Evolutionary conservation across 2,797 vertebrate genomes (phyloP), one percentile per base, ranked within the genome.

Genomic region (Microhierax caerulescens): DNA sequence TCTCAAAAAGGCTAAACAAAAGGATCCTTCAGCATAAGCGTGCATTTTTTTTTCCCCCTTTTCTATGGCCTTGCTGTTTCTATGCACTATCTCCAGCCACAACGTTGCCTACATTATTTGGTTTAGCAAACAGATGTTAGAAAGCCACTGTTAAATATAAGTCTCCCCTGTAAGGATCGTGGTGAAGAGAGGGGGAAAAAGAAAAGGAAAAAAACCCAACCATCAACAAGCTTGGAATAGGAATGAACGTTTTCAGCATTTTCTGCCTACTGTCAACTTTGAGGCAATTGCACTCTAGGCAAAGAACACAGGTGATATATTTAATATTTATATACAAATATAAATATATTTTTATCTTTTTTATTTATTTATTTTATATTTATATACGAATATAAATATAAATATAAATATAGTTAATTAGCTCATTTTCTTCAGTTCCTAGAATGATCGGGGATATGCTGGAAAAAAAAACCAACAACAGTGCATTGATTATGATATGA

Each of bases 1-100:
- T 98, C 98, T 98, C 97, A 97, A 98, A 98, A 95, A 93, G 65
- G 45, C 93, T 85, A 91, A 98, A 98, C 96, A 96, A 98, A 97
- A 96, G 95, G 77, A 95, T 94, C 78, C 78, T 97, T 97, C 93
- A 98, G 70, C 77, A 85, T 76, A 96, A 94, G 75, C 30, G 15
- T 80, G 94, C 78, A 37, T 85, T 95, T 91, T n/a, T 13, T 39
- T 13, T n/a, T n/a, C n/a, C 1, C 3, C 32, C 37, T 75, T 94
- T 90, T 90, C 95, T 90, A 95, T 94, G 73, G 88, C 69, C 36
- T 95, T 90, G 90, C 80, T 96, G 86, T 95, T 93, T 94, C 77
- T 96, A 45, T 81, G 86, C 51, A 54, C 70, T 93, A 93, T 93
- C 90, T 96, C 61, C 72, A 93, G 74, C 69, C 63, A 96, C 90